Base-by-base conservation (phyloP, 2,888 invertebrate species). In the Limnephilus auricula region DNA sequence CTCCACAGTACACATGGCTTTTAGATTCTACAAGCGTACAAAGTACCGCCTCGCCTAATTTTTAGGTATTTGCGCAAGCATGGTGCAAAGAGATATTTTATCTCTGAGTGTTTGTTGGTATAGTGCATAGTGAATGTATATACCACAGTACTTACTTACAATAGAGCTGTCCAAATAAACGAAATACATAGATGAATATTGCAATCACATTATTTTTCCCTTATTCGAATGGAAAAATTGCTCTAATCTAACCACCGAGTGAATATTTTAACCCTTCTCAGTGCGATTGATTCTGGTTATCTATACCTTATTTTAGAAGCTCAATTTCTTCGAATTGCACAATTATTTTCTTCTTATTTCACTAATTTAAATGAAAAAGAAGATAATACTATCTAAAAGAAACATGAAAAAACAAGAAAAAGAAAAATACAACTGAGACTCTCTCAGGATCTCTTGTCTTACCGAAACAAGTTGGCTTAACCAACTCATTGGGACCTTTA, bases 11-110 rank as follows among this genome's bases (percentile, higher is more conserved):
- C 65, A 25, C 50, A 25, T 25, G 6, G n/a, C 2, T 9, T 65
- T 65, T 65, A 65, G 65, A 65, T 65, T 25, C n/a, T n/a, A 5
- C 34, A 37, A 82, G 34, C 34, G 18, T n/a, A 18, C 34, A 32
- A 82, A 82, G n/a, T 82, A 32, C 34, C 34, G 82, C 82, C 82
- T 82, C 25, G 34, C 82, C 82, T 32, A 82, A 34, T n/a, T 10
- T 82, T 82, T 25, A 10, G 32, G 34, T 82, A 37, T 82, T 82
- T 82, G 32, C 82, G 32, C 18, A 37, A 82, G 82, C 82, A n/a
- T 18, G 82, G 82, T 18, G 82, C 10, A 34, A 82, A 82, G 32
- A 32, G 82, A 32, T 65, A 65, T 80, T 30, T 31, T 34, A 32
- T 32, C 80, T 80, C 80, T 32, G 32, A 15, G 32, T 82, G 80